phyloP scores from a whole-genome alignment of 2,113 vertebrate species.

The Rostratula benghalensis region DNA sequence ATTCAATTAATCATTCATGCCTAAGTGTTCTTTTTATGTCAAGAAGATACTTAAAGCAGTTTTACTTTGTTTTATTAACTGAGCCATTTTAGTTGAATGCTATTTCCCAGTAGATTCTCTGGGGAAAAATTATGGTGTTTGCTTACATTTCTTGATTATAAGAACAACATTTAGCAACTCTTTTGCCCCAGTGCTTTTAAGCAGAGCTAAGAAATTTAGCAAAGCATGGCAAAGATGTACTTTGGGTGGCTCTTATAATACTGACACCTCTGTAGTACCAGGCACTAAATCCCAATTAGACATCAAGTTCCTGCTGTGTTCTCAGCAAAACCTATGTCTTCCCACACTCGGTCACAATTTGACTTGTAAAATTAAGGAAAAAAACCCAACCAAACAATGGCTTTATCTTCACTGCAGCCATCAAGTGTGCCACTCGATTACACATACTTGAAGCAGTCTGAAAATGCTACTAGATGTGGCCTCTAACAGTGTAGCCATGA shows the following conservation, averaged over 20 bases:
- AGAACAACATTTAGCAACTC: not conserved
- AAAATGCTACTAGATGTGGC: fast-evolving
- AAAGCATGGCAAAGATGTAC: not conserved
- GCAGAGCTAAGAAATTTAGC: not conserved
- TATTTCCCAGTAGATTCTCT: not conserved
- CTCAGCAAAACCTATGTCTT: not conserved
- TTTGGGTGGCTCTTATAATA: not conserved
- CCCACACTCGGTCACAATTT: not conserved
- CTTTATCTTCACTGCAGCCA: not conserved
- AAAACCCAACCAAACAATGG: not conserved
- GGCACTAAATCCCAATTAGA: not conserved
- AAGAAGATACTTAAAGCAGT: not conserved
- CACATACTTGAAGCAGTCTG: not conserved
- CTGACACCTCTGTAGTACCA: not conserved
- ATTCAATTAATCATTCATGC: constrained; percentile 12
- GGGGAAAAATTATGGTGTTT: fast-evolving
- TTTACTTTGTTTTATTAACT: constrained; percentile 5
- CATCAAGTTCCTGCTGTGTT: not conserved
- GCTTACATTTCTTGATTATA: not conserved
- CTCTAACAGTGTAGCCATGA: not conserved
- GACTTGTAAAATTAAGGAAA: not conserved
- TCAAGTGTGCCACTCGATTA: not conserved
- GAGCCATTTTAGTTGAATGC: not conserved
- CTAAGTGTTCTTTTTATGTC: not conserved
- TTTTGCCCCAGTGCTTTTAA: not conserved